Conservation (phyloP, 1,140 invertebrate genomes). For the Drosophila prosaltans region DNA sequence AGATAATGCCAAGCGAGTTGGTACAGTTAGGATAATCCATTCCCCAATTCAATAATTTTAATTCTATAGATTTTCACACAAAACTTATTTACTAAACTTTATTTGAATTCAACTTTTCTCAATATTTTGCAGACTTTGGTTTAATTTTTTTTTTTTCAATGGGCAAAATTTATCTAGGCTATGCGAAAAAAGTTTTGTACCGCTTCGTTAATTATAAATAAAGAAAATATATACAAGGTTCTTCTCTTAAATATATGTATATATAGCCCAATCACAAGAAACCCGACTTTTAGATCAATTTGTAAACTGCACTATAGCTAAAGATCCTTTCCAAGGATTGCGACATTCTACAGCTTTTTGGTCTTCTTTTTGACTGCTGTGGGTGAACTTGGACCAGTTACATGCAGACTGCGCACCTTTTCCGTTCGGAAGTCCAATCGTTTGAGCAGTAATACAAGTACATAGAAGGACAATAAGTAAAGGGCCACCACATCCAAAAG, state of each 20-base stretch:
- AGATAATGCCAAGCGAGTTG: slow-evolving; percentile 37
- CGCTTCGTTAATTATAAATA: slow-evolving; percentile 30
- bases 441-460: slow-evolving; percentile 60
- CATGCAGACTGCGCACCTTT: slow-evolving; percentile 47
- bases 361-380: slow-evolving; percentile 46
- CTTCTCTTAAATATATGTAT: slow-evolving; percentile 8
- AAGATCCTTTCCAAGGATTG: neutral
- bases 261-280: slow-evolving; percentile 28
- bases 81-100: slow-evolving; percentile 7
- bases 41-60: neutral
- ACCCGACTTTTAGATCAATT: slow-evolving; percentile 17
- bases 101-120: slow-evolving; percentile 25
- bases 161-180: slow-evolving; percentile 22
- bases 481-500: slow-evolving; percentile 69
- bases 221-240: slow-evolving; percentile 35
- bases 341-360: slow-evolving; percentile 50
- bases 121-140: slow-evolving; percentile 37
- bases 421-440: slow-evolving; percentile 68
- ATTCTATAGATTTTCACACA: neutral
- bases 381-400: slow-evolving; percentile 10
- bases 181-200: slow-evolving; percentile 19
- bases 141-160: slow-evolving; percentile 25
- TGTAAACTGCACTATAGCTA: slow-evolving; percentile 19
- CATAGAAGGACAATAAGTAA: slow-evolving; percentile 51
- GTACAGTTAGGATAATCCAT: neutral